Conservation (phyloP, 2,888 invertebrate species). For the Aspidapion aeneum region DNA sequence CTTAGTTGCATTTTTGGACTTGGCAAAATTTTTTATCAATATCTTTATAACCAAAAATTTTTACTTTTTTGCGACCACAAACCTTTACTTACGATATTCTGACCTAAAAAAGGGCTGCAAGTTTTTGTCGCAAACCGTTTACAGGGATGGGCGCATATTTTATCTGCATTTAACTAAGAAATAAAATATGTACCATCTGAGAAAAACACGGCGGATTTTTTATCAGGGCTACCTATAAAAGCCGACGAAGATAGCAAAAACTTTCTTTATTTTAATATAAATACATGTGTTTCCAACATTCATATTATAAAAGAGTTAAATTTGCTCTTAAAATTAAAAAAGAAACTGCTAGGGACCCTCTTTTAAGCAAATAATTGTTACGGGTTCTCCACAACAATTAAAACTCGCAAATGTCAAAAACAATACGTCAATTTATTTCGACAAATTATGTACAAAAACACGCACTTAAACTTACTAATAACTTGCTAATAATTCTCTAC, state of each 20-base stretch:
- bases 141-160: constrained; percentile 11
- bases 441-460: no score
- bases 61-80: constrained; percentile 4
- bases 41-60: constrained; percentile 10
- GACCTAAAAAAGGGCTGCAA: constrained; percentile 6
- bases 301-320: constrained; percentile 5
- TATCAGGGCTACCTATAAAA: constrained; percentile 4
- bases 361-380: constrained; percentile 16
- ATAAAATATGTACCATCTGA: constrained; percentile 4
- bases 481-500: no score
- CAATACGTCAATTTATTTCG: no score
- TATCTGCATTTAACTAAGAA: constrained; percentile 7
- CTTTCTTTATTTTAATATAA: constrained; percentile 1
- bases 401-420: no score
- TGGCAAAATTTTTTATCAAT: no score
- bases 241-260: neutral
- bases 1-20: neutral
- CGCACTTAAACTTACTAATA: no score
- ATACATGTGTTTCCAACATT: constrained; percentile 10
- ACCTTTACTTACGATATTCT: constrained; percentile 6
- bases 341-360: constrained; percentile 8
- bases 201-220: constrained; percentile 10
- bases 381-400: no score
- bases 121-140: constrained; percentile 14
- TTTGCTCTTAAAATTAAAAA: constrained; percentile 10